These are phyloP conservation scores for Gallinago jamesoni DNA, from an alignment of 2,113 vertebrate species.

Conservation along the genomic window DNA sequence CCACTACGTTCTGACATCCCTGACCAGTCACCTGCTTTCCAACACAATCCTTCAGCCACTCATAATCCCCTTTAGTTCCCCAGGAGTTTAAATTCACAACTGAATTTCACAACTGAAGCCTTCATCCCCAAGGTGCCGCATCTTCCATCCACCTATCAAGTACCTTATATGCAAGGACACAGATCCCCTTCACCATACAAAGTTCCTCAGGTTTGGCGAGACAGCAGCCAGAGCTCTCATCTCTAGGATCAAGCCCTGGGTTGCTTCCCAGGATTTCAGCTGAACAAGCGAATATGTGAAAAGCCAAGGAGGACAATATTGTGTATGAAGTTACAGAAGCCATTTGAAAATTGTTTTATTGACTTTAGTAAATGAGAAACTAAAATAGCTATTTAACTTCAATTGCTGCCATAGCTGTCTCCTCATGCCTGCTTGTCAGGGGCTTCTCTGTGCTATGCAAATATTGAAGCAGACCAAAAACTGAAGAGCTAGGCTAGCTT, in stretches of 20 bases:
- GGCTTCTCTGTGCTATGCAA: not conserved
- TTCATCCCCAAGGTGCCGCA: not conserved
- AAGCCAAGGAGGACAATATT: not conserved
- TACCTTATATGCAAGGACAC: not conserved
- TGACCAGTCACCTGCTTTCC: not conserved
- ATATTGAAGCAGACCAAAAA: not conserved
- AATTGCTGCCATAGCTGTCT: not conserved
- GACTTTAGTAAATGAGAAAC: not conserved
- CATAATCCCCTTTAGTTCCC: not conserved
- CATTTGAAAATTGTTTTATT: not conserved
- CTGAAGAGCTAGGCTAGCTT: not conserved
- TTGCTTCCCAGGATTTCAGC: not conserved
- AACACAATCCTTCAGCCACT: not conserved
- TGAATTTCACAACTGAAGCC: not conserved
- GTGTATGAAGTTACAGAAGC: not conserved
- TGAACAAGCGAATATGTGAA: not conserved
- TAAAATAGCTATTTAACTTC: not conserved
- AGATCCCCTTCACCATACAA: rapidly evolving
- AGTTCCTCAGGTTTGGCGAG: no score
- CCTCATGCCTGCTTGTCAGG: not conserved
- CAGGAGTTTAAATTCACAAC: not conserved
- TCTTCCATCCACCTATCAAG: not conserved
- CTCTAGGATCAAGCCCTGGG: not conserved
- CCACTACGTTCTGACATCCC: not conserved
- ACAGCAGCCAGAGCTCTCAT: not conserved